Evolutionary conservation across 2,113 vertebrate species (phyloP), one percentile per base, ranked within the genome.

Genomic region (Phainopepla nitens): DNA sequence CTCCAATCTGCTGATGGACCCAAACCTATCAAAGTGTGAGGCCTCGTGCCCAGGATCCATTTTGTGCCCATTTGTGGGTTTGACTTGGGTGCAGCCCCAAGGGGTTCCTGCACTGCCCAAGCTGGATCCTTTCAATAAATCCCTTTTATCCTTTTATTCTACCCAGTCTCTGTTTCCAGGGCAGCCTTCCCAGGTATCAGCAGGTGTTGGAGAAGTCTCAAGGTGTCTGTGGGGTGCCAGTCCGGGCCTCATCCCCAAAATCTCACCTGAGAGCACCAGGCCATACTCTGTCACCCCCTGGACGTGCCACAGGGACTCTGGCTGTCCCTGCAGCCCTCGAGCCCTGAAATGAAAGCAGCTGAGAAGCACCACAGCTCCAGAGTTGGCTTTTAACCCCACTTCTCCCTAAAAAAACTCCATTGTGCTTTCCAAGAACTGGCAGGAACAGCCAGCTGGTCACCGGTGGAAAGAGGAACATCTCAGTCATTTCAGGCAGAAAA

Each of bases 361-460:
- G 25, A 5, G 41, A 6, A 58, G 49, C 31, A 4, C 39, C 13
- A 4, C 27, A 41, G 25, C 72, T 19, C 68, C 13, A 6, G 10
- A 18, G 10, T 2, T 8, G 25, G 2, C 31, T 25, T 16, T 2
- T 9, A 4, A 2, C 24, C 15, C 18, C 15, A 0, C n/a, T 44
- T 21, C 35, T 50, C 49, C 35, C 56, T 3, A 5, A 24, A 75
- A 18, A 7, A 9, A 45, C 49, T 57, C 39, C 12, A 4, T 0
- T 8, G 19, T 5, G 51, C 4, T 7, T 29, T 53, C 47, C 2
- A 3, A 11, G 36, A 44, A 35, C 17, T 0, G 2, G 3, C 66
- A 14, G 42, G 24, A 45, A 3, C 57, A 9, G 2, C n/a, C 0
- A 1, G 2, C 25, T 0, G 0, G 31, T 0, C 1, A 2, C 10